Evolutionary conservation across 2,888 invertebrate species (phyloP).

Genomic region (Eristalis arbustorum): DNA sequence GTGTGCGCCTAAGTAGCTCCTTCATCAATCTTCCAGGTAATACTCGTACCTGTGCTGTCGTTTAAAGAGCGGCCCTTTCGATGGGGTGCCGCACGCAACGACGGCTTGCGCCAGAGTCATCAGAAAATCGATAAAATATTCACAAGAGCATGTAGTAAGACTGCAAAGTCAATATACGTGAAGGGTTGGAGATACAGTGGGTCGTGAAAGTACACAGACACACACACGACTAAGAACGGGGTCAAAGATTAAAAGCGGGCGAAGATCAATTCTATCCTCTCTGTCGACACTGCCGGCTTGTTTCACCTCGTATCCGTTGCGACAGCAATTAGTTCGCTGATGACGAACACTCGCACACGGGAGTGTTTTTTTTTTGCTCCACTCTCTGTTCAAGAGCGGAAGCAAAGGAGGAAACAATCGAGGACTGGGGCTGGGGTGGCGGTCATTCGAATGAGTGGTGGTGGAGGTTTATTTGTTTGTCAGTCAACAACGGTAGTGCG

Average conservation of each 20-base stretch:
- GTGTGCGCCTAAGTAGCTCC: neutral
- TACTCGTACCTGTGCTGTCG: neutral
- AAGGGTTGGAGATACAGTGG: constrained; percentile 8
- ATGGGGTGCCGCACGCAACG: neutral
- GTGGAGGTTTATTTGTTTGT: constrained; percentile 11
- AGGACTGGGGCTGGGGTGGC: neutral
- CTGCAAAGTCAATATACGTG: constrained; percentile 13
- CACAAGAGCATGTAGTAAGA: constrained; percentile 8
- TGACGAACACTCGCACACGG: neutral
- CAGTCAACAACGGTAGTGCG: neutral
- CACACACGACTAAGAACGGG: neutral
- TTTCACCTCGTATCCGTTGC: neutral
- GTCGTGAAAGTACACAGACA: neutral
- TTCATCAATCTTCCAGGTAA: neutral
- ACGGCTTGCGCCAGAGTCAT: neutral
- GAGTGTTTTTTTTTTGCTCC: neutral
- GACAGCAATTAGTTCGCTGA: neutral
- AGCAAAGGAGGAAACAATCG: neutral
- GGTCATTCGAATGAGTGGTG: neutral
- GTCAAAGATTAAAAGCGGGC: neutral
- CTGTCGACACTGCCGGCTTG: neutral
- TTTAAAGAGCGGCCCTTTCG: neutral
- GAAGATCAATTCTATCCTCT: neutral
- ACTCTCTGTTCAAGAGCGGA: neutral
- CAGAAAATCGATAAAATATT: constrained; percentile 31